phyloP scores from a whole-genome alignment of 2,797 vertebrate species.

The Presbytis comata region DNA sequence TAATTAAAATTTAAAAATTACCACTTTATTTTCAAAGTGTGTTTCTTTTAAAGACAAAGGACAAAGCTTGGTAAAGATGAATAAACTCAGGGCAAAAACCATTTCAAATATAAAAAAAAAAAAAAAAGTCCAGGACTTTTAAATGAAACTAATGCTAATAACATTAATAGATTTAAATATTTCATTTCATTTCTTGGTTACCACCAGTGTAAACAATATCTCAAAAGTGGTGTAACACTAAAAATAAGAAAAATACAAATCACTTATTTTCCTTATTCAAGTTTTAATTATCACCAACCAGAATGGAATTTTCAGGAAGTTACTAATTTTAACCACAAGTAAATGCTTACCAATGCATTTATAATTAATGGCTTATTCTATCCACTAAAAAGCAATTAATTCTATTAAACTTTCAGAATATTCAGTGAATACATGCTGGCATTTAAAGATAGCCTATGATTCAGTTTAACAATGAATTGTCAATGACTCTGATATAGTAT shows the following conservation, averaged over 20 bases:
- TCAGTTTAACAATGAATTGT: constrained; percentile 21
- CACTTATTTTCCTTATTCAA: not conserved
- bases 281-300: not conserved
- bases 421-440: not conserved
- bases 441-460: constrained; percentile 16
- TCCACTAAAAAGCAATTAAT: constrained; percentile 27
- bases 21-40: constrained; percentile 21
- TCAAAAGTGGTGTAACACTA: constrained; percentile 3
- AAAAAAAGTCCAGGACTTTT: not conserved
- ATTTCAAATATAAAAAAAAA: not conserved
- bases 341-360: constrained; percentile 22
- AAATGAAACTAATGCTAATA: not conserved
- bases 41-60: constrained; percentile 37
- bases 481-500: constrained; percentile 32
- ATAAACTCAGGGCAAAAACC: constrained; percentile 34
- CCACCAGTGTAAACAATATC: not conserved
- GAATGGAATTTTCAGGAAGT: not conserved
- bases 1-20: constrained; percentile 21
- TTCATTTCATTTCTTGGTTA: constrained; percentile 16
- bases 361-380: constrained; percentile 31
- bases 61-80: constrained; percentile 37
- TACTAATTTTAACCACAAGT: constrained; percentile 50
- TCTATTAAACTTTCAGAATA: constrained; percentile 32
- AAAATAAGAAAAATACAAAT: constrained; percentile 14
- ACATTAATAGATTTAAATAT: not conserved